A percentile compares a stretch with the other conserved stretches of the same genome.
These are phyloP conservation scores for Solen grandis DNA, from an alignment of 1,140 invertebrate genomes.

Conservation along the genomic window DNA sequence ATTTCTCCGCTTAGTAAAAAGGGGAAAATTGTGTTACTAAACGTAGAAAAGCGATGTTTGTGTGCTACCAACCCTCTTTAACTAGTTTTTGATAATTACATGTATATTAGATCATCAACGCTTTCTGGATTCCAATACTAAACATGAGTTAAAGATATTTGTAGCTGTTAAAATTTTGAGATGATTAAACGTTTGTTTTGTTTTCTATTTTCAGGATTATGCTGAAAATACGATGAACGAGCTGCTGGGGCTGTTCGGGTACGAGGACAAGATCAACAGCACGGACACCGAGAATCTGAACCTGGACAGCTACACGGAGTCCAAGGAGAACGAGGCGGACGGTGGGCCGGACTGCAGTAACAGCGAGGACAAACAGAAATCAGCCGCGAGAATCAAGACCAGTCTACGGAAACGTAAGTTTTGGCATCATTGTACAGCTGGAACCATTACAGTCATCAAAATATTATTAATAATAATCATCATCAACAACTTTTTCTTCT, in stretches of 20 bases:
- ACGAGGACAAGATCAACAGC: constrained; percentile 87
- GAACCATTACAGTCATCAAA: not conserved
- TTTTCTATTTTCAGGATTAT: constrained; percentile 86
- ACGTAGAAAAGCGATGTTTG: too few species aligned
- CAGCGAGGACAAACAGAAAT: constrained; percentile 39
- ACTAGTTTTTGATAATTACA: not conserved
- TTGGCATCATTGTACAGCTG: not conserved
- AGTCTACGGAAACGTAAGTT: constrained; percentile 54
- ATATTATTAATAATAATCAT: constrained; percentile 20
- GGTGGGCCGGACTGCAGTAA: constrained; percentile 21
- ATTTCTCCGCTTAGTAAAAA: too few species aligned
- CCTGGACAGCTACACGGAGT: constrained; percentile 66
- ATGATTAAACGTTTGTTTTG: not conserved
- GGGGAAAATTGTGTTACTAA: too few species aligned
- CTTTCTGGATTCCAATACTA: not conserved
- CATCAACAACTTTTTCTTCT: too few species aligned
- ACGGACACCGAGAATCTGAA: constrained; percentile 79
- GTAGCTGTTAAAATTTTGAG: not conserved
- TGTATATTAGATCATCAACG: not conserved
- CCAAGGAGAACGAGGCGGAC: constrained; percentile 23
- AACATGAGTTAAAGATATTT: not conserved
- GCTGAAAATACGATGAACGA: constrained; percentile 95
- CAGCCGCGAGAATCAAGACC: constrained; percentile 38
- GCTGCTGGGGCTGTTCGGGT: constrained; percentile 93
- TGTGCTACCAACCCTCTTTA: not conserved